These are phyloP conservation scores for Scomber japonicus DNA, from an alignment of 2,113 vertebrate species.

Conservation along the genomic window DNA sequence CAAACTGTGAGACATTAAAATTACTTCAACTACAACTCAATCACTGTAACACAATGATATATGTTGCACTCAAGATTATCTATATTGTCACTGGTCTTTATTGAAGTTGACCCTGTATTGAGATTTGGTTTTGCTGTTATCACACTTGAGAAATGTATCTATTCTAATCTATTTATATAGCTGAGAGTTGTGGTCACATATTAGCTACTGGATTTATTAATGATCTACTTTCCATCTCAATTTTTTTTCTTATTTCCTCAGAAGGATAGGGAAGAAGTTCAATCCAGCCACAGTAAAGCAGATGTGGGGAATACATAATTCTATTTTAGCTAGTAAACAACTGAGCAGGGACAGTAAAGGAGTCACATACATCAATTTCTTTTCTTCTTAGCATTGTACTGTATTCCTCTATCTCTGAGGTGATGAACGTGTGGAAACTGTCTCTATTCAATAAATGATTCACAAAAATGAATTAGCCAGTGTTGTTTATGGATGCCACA, in stretches of 20 bases:
- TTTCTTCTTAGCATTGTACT: not conserved
- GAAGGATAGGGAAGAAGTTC: not conserved
- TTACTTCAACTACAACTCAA: no score
- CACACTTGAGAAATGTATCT: not conserved
- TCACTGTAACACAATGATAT: not conserved
- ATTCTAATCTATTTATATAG: not conserved
- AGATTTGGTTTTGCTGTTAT: constrained; percentile 16
- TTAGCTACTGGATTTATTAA: not conserved
- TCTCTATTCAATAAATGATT: constrained; percentile 21
- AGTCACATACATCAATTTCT: constrained; percentile 1
- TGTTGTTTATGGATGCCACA: constrained; percentile 16
- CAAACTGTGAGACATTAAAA: no score
- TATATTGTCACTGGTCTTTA: not conserved
- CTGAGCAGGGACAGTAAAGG: not conserved
- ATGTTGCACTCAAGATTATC: no score
- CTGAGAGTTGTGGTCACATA: not conserved
- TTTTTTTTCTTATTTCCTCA: not conserved
- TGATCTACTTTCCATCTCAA: not conserved
- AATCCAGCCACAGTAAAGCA: not conserved
- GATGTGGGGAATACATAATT: not conserved
- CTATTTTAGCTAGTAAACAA: constrained; percentile 4
- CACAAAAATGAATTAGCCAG: not conserved
- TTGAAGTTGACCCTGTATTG: not conserved
- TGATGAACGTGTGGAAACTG: not conserved
- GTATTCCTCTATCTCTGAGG: constrained; percentile 15